Evolutionary conservation across 2,113 vertebrate genomes (phyloP).

Genomic region (Callipepla californica): DNA sequence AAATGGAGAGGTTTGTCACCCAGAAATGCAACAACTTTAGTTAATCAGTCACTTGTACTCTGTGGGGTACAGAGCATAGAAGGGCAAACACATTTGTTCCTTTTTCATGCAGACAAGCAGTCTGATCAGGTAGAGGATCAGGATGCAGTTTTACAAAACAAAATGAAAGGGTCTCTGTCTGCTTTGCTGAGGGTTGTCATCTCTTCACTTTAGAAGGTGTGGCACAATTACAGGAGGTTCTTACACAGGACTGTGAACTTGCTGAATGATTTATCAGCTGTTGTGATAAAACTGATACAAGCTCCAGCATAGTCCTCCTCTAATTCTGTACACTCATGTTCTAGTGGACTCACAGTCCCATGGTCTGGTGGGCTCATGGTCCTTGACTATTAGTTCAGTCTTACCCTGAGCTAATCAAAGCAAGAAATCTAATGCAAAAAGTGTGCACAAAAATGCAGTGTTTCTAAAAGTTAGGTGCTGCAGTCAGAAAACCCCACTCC

Average conservation of each 20-base stretch:
- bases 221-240: neutral
- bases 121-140: neutral
- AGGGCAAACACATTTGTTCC: neutral
- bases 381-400: neutral
- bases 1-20: neutral
- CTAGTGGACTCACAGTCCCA: neutral
- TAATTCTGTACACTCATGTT: neutral
- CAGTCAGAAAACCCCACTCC: neutral
- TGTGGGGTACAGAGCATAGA: neutral
- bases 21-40: accelerated
- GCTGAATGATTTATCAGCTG: neutral
- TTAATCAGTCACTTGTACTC: neutral
- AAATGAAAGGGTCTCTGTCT: neutral
- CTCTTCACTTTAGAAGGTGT: neutral
- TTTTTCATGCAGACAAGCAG: neutral
- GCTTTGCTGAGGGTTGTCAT: neutral
- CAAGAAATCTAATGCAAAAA: neutral
- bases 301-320: neutral
- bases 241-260: neutral
- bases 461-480: neutral
- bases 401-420: neutral
- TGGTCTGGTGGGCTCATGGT: neutral
- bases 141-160: neutral
- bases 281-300: neutral
- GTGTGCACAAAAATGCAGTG: accelerated